Evolutionary conservation across 1,140 invertebrate species (phyloP), one percentile per base, ranked within the genome.

Genomic region (Dreissena rostriformis): DNA sequence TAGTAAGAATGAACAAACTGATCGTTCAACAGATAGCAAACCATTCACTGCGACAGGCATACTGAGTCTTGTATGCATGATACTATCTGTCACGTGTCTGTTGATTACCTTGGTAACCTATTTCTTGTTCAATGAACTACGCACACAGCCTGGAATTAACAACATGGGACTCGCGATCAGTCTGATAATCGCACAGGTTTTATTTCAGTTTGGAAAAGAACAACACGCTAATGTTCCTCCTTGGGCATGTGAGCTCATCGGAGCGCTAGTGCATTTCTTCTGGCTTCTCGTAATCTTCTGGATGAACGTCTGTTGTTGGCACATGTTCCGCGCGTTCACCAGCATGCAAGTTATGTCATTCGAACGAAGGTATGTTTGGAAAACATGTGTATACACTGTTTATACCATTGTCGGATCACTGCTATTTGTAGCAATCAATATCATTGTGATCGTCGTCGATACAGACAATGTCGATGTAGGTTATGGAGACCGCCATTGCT

Each of bases 91-190:
- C 0, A 72, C 92, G 24, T 93, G 91, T 74, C 86, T 94, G 10
- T 66, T 86, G 19, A 61, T 94, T 6, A 94, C 94, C 77, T 89
- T 95, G 17, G 10, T 89, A 7, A 88, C 93, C 2, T 94, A 93
- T 74, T 55, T 86, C 11, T 29, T 91, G 0, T 81, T 94, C 6
- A 90, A 93, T 28, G 92, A 92, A 70, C 83, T 94, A 65, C 73
- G 73, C 14, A 57, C 73, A 22, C 73, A 57, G 19, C 73, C 73
- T 1, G 73, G 73, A 19, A 19, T 55, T 19, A 76, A 76, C 55
- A 61, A 19, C 73, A 76, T 76, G 73, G 14, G 11, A 4, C 28
- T 76, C 2, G 10, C 19, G 12, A 26, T 39, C 14, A 29, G n/a
- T 61, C 73, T 76, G 11, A 24, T 76, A 12, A 61, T 55, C 29